phyloP scores from a whole-genome alignment of 2,797 vertebrate genomes.

The Synanceia verrucosa region DNA sequence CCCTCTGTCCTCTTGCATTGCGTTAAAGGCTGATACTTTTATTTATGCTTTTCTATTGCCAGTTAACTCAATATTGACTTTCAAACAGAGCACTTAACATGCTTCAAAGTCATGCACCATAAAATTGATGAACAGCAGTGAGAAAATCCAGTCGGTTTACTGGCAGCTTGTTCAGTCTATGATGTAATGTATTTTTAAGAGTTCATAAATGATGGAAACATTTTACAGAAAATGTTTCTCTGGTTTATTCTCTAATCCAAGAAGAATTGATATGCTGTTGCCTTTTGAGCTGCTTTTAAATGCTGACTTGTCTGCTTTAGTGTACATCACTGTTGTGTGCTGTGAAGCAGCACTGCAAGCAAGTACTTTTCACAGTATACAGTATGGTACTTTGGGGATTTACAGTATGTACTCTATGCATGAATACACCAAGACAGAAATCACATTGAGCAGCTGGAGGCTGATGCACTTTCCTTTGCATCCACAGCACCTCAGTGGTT shows the following conservation, averaged over 20 bases:
- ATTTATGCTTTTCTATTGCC: conserved; percentile 48
- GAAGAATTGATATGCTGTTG: neutral
- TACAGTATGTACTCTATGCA: conserved; percentile 39
- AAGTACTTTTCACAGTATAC: conserved; percentile 16
- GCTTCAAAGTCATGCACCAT: conserved; percentile 55
- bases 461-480: conserved; percentile 33
- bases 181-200: conserved; percentile 13
- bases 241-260: neutral
- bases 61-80: conserved; percentile 61
- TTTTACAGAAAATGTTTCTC: conserved; percentile 4
- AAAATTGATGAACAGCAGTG: conserved; percentile 56
- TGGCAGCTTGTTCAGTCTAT: conserved; percentile 3
- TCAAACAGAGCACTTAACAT: conserved; percentile 48
- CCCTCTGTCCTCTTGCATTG: conserved; percentile 7
- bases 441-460: conserved; percentile 37
- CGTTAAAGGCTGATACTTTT: conserved; percentile 30
- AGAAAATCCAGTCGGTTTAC: conserved; percentile 18
- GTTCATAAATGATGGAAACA: neutral
- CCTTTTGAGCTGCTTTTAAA: neutral
- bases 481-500: conserved; percentile 11
- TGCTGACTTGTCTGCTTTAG: neutral
- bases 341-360: neutral
- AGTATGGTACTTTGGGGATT: conserved; percentile 24
- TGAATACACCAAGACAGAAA: conserved; percentile 38
- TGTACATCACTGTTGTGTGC: neutral